These are phyloP conservation scores for Cheilosia impressa DNA, from an alignment of 2,888 invertebrate species.

Conservation along the genomic window DNA sequence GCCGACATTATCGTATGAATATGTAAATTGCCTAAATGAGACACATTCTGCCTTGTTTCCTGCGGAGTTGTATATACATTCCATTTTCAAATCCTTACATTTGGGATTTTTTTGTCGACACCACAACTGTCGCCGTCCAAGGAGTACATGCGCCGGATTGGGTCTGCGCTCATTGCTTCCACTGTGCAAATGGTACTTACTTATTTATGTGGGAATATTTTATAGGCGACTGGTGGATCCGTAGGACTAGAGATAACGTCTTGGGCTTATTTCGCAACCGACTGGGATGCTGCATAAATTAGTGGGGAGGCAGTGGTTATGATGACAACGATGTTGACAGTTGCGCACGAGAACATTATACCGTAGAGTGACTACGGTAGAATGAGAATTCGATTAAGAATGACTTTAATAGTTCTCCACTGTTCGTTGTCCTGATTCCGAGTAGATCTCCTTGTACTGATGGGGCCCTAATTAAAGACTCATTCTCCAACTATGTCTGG, in stretches of 20 bases:
- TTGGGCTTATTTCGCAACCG: slow-evolving; percentile 60
- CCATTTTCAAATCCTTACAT: slow-evolving; percentile 32
- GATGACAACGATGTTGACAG: slow-evolving; percentile 37
- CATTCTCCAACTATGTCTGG: neutral
- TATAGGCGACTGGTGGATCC: slow-evolving; percentile 40
- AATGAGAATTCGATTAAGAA: slow-evolving; percentile 43
- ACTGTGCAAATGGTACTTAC: slow-evolving; percentile 24
- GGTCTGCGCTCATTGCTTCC: slow-evolving; percentile 16
- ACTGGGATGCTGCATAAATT: slow-evolving; percentile 63
- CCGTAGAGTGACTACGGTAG: neutral
- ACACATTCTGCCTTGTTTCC: slow-evolving; percentile 45
- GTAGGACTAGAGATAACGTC: slow-evolving; percentile 40
- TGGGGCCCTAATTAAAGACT: slow-evolving; percentile 29
- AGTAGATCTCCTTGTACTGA: neutral
- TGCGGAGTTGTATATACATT: slow-evolving; percentile 26
- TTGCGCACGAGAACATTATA: neutral
- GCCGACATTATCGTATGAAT: slow-evolving; percentile 53
- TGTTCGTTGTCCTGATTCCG: neutral
- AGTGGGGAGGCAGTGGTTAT: slow-evolving; percentile 16
- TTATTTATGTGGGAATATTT: slow-evolving; percentile 70
- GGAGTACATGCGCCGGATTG: neutral
- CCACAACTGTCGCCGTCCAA: slow-evolving; percentile 16
- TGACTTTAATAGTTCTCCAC: slow-evolving; percentile 34
- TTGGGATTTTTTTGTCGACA: slow-evolving; percentile 8
- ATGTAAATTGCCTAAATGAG: slow-evolving; percentile 60